Conservation (phyloP, 1,140 invertebrate genomes). For the Drosophila pectinifera region DNA sequence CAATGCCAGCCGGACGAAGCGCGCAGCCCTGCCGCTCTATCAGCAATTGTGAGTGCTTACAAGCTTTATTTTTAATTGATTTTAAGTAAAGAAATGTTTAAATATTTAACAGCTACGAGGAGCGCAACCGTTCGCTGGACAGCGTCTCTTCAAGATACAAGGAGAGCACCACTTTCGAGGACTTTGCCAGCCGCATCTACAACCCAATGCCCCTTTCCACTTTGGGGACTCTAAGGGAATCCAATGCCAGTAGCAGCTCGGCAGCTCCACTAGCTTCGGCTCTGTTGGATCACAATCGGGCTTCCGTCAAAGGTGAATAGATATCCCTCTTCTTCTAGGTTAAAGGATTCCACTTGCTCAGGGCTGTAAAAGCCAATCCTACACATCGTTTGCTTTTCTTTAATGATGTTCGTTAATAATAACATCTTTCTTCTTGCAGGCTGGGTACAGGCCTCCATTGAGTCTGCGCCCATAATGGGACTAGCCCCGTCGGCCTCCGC, state of each 20-base stretch:
- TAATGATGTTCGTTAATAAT: too few species aligned
- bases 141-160: conserved; percentile 95
- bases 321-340: too few species aligned
- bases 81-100: too few species aligned
- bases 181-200: conserved; percentile 94
- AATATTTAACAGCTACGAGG: conserved; percentile 92
- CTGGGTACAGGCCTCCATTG: conserved; percentile 83
- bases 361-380: too few species aligned
- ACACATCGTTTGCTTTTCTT: too few species aligned
- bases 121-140: conserved; percentile 94
- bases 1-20: conserved; percentile 95
- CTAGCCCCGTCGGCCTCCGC: conserved; percentile 72
- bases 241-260: conserved; percentile 62
- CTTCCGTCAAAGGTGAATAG: conserved; percentile 73
- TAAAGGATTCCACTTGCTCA: too few species aligned
- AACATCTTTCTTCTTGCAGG: conserved; percentile 53
- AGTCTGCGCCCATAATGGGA: conserved; percentile 66
- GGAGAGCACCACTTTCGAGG: conserved; percentile 95
- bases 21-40: conserved; percentile 94
- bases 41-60: conserved; percentile 92
- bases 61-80: neutral
- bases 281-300: conserved; percentile 85
- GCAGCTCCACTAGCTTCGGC: conserved; percentile 85
- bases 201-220: conserved; percentile 88
- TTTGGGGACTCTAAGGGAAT: conserved; percentile 68